Base-by-base conservation (phyloP, 2,888 invertebrate species). In the Mesorhabditis spiculigera region DNA sequence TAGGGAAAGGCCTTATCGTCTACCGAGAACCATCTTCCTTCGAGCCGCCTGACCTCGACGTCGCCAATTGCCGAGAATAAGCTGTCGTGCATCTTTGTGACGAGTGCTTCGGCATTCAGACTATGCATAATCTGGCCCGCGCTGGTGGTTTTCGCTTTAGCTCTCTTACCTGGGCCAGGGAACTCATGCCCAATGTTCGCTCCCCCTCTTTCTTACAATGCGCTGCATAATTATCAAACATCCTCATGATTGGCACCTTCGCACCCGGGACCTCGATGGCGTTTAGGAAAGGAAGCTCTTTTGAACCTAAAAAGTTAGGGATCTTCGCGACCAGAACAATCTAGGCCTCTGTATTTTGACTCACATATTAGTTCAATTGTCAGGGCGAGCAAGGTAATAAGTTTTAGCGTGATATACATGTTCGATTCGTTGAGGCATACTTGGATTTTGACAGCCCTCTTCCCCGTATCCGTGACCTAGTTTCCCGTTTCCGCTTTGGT, bases 1-100 rank as follows among this genome's bases (percentile, higher is more conserved):
- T 50, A n/a, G 58, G 58, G 10, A 50, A 13, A 13, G 50, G 8
- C 42, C 43, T 8, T 43, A 45, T 10, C 4, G 44, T 69, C 45
- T 66, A 80, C 85, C 63, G 80, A 79, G 68, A 78, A 83, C 86
- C 86, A 86, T 63, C 76, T 78, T 5, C 86, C 86, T 78, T 81
- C 79, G 66, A 84, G 69, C 42, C 72, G 74, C 5, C 80, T 77
- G 43, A 81, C 71, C 16, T 86, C 79, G 43, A 86, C 73, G 63
- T 84, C 86, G 6, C 78, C 84, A 69, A 85, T 79, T 5, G 78
- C 74, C 63, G 78, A 81, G 69, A 82, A 86, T 10, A 86, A 68
- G 10, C 79, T 75, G 58, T 77, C 74, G 72, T 82, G 82, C 8
- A 81, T 71, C 66, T 82, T 82, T 50, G 78, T 75, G 4, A 83